A percentile compares a stretch with the other conserved stretches of the same genome.
Evolutionary conservation across 2,113 vertebrate genomes (phyloP).

Genomic region (Gambusia affinis): DNA sequence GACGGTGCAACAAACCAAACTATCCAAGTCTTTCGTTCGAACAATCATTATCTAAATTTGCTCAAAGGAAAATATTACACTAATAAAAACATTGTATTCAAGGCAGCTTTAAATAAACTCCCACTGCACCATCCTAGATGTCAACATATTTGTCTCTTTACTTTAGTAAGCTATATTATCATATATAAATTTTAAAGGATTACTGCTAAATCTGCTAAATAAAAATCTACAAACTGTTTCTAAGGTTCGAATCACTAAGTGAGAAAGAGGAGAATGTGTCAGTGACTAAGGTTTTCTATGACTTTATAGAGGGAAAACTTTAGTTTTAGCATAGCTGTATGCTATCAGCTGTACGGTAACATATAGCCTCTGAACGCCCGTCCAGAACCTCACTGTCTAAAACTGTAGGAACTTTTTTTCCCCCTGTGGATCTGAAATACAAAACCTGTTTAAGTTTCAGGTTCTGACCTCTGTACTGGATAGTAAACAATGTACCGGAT

Average conservation of each 20-base stretch:
- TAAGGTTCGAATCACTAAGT: not conserved
- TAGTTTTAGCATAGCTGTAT: too few species aligned
- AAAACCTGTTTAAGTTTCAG: too few species aligned
- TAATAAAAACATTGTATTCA: not conserved
- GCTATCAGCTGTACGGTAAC: too few species aligned
- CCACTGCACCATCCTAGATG: not conserved
- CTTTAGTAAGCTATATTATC: not conserved
- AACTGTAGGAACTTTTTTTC: too few species aligned
- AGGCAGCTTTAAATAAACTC: not conserved
- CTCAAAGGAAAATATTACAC: not conserved
- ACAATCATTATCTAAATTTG: not conserved
- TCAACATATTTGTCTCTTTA: not conserved
- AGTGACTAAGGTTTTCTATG: not conserved
- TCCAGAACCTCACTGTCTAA: too few species aligned
- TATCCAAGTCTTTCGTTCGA: not conserved
- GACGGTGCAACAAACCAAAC: not conserved
- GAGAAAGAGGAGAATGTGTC: too few species aligned
- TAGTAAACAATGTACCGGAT: too few species aligned
- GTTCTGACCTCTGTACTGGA: too few species aligned
- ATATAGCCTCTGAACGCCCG: not conserved
- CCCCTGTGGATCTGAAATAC: too few species aligned
- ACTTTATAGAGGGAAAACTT: not conserved
- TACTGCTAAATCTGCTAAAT: not conserved
- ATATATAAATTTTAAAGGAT: not conserved
- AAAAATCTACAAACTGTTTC: not conserved